These are phyloP conservation scores for Agelaius phoeniceus DNA, from an alignment of 2,113 vertebrate species.

Conservation along the genomic window DNA sequence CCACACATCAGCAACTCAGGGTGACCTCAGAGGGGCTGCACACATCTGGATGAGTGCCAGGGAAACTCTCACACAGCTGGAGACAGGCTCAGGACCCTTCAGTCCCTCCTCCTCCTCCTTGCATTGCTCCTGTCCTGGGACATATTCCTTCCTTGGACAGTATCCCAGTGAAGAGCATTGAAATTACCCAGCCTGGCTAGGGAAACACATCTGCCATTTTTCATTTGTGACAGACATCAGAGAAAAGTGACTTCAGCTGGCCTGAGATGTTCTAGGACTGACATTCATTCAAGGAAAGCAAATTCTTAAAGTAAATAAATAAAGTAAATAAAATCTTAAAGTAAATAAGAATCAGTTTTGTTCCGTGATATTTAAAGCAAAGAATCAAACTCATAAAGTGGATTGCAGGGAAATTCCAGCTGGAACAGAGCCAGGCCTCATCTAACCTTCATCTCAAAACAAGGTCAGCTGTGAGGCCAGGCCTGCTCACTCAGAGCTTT, in stretches of 20 bases:
- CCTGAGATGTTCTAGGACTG: background rate
- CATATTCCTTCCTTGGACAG: background rate
- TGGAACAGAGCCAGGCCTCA: background rate
- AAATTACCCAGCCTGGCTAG: background rate
- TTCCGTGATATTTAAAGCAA: background rate
- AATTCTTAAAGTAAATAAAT: background rate
- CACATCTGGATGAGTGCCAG: rapidly evolving
- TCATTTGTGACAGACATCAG: background rate
- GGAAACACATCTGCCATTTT: background rate
- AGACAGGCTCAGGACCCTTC: background rate
- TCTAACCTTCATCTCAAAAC: background rate
- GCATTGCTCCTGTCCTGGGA: background rate
- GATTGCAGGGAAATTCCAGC: background rate
- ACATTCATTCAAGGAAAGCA: background rate
- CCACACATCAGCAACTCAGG: background rate
- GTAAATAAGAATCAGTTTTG: background rate
- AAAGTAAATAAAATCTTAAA: background rate
- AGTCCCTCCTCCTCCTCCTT: background rate
- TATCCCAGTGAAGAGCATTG: background rate
- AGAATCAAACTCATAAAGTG: background rate
- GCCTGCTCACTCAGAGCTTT: background rate
- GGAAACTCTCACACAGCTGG: background rate
- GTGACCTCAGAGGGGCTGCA: background rate
- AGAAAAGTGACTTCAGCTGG: background rate
- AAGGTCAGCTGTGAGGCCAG: background rate